Percentiles rank a stretch among this genome's conserved stretches.
Conservation (phyloP, 1,140 invertebrate species). For the Wasmannia auropunctata region DNA sequence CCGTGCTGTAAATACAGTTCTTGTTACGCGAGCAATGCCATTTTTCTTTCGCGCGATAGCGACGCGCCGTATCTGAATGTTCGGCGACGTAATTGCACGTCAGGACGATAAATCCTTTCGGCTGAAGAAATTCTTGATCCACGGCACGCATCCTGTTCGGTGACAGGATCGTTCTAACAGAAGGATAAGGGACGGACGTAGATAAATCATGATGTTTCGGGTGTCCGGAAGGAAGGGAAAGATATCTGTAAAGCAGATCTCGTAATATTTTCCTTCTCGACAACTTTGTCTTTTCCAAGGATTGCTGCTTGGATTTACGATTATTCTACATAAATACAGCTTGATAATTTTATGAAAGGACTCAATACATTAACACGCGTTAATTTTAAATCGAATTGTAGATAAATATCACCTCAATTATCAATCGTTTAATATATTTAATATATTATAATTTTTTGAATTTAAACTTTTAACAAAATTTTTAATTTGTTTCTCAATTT, state of each 20-base stretch:
- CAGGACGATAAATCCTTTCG: conserved; percentile 63
- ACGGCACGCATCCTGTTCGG: conserved; percentile 55
- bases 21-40: background rate
- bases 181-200: conserved; percentile 67
- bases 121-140: conserved; percentile 70
- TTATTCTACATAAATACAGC: background rate
- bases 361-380: background rate
- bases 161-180: conserved; percentile 63
- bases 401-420: background rate
- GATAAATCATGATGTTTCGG: conserved; percentile 72
- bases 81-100: conserved; percentile 66
- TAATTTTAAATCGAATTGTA: background rate
- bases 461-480: background rate
- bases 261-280: conserved; percentile 43
- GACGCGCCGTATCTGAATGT: conserved; percentile 38
- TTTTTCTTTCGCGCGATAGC: conserved; percentile 43
- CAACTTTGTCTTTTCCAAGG: conserved; percentile 44
- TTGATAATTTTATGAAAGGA: background rate
- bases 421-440: background rate
- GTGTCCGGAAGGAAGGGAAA: background rate
- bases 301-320: background rate
- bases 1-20: conserved; percentile 1
- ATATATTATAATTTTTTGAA: background rate
- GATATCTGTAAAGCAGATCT: conserved; percentile 23
- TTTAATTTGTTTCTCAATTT: background rate